Evolutionary conservation across 2,113 vertebrate genomes (phyloP).

Genomic region (Limanda limanda): DNA sequence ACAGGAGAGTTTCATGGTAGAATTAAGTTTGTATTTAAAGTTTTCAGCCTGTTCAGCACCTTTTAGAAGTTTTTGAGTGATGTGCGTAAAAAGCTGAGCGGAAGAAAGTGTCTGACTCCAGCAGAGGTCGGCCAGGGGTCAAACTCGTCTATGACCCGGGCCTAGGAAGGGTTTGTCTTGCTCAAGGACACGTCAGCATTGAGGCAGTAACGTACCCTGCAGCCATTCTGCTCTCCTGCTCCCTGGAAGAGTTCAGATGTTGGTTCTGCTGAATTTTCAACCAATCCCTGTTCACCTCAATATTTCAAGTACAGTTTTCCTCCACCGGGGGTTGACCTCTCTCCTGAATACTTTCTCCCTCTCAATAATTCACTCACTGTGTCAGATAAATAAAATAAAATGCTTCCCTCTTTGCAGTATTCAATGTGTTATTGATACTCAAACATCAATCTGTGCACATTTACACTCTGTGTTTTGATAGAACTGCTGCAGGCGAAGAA

Average conservation of each 20-base stretch:
- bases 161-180: neutral
- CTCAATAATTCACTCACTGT: conserved; percentile 11
- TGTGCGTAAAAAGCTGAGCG: no score
- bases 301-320: neutral
- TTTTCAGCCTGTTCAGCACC: no score
- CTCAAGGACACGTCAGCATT: neutral
- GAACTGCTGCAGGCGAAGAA: neutral
- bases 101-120: no score
- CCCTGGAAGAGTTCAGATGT: neutral
- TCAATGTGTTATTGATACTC: neutral
- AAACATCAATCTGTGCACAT: conserved; percentile 19
- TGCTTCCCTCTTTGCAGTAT: neutral
- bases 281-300: neutral
- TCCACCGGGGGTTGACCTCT: neutral
- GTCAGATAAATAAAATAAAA: conserved; percentile 5
- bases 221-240: neutral
- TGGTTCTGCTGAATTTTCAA: no score
- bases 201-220: neutral
- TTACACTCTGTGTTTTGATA: neutral
- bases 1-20: no score
- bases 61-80: no score
- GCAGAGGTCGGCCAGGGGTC: no score
- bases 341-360: neutral
- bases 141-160: no score
- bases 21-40: no score